phyloP scores from a whole-genome alignment of 2,888 invertebrate species.

The Gandaritis pyraliata region DNA sequence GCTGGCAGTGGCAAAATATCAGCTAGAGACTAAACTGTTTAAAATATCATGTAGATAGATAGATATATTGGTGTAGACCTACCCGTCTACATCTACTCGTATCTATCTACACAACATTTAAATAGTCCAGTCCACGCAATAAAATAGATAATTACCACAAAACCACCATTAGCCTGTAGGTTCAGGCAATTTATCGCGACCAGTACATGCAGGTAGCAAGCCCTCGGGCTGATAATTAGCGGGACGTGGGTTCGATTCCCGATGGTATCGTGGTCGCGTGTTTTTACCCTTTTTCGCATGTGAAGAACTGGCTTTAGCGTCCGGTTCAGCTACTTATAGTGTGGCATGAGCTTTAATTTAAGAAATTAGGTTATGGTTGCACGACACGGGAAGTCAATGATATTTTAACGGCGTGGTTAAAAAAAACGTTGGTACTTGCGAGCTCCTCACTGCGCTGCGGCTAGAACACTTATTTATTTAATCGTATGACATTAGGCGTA shows the following conservation, averaged over 20 bases:
- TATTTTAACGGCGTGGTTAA: too few species aligned
- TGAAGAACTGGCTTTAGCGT: slow-evolving; percentile 24
- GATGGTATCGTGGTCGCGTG: slow-evolving; percentile 54
- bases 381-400: neutral
- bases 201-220: slow-evolving; percentile 31
- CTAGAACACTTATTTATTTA: too few species aligned
- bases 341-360: slow-evolving; percentile 3
- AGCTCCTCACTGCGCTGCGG: too few species aligned
- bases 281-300: slow-evolving; percentile 36
- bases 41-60: too few species aligned
- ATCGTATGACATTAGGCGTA: too few species aligned
- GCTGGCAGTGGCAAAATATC: too few species aligned
- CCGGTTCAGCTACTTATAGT: slow-evolving; percentile 18
- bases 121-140: slow-evolving; percentile 10
- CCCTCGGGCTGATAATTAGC: slow-evolving; percentile 49
- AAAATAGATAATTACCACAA: slow-evolving; percentile 24
- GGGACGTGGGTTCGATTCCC: slow-evolving; percentile 41
- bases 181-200: slow-evolving; percentile 29
- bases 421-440: too few species aligned
- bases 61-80: too few species aligned
- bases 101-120: too few species aligned
- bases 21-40: too few species aligned
- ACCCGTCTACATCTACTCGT: too few species aligned
- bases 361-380: neutral
- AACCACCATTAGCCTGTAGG: slow-evolving; percentile 18